These are phyloP conservation scores for Drosophila subobscura DNA, from an alignment of 1,140 invertebrate genomes.

Conservation along the genomic window DNA sequence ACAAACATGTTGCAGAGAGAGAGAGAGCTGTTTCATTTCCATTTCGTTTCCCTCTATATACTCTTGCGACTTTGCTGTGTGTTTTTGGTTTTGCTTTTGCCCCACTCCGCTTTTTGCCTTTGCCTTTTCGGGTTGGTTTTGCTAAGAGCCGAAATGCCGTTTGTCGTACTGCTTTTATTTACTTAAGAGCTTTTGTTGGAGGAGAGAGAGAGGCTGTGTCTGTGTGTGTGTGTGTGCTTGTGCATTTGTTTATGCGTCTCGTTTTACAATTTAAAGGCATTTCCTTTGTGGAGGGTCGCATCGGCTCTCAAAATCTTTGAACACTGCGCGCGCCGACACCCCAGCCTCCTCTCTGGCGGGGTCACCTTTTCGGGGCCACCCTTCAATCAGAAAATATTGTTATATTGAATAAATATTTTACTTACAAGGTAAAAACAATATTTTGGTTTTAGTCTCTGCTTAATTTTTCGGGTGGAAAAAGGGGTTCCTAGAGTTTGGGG, in stretches of 20 bases:
- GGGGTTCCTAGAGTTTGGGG: slow-evolving; percentile 14
- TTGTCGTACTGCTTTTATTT: slow-evolving; percentile 68
- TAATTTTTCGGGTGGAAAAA: slow-evolving; percentile 46
- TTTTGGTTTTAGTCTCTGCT: slow-evolving; percentile 74
- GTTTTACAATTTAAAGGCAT: slow-evolving; percentile 80
- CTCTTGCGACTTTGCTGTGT: slow-evolving; percentile 30
- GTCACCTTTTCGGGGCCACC: slow-evolving; percentile 13
- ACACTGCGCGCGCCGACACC: slow-evolving; percentile 42
- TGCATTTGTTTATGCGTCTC: slow-evolving; percentile 80
- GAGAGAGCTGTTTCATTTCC: slow-evolving; percentile 51
- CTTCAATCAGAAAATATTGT: slow-evolving; percentile 61
- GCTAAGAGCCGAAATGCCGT: slow-evolving; percentile 15
- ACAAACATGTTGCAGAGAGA: slow-evolving; percentile 42
- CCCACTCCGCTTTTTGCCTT: slow-evolving; percentile 23
- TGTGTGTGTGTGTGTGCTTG: slow-evolving; percentile 40
- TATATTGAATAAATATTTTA: slow-evolving; percentile 81
- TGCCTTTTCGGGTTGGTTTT: slow-evolving; percentile 36
- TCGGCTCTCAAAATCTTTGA: slow-evolving; percentile 32
- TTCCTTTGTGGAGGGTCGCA: slow-evolving; percentile 58
- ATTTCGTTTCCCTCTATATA: slow-evolving; percentile 63
- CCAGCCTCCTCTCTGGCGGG: slow-evolving; percentile 6
- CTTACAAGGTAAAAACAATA: slow-evolving; percentile 81
- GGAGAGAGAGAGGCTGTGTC: slow-evolving; percentile 5
- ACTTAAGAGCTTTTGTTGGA: slow-evolving; percentile 63
- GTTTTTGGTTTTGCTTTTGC: slow-evolving; percentile 35